These are phyloP conservation scores for Mesopsocus fuscifrons DNA, from an alignment of 2,888 invertebrate genomes.

Conservation along the genomic window DNA sequence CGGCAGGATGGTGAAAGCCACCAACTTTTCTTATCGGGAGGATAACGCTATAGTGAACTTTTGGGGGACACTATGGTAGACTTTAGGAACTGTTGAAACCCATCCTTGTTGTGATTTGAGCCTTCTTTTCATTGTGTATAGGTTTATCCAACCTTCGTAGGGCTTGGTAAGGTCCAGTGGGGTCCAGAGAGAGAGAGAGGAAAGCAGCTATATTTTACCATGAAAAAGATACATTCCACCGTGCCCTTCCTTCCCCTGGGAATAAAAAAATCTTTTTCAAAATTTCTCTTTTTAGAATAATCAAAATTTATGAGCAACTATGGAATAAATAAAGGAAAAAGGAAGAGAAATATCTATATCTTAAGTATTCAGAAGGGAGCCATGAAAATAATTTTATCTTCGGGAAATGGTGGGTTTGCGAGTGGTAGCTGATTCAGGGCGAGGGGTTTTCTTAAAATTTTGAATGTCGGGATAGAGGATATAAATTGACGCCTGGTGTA, in stretches of 20 bases:
- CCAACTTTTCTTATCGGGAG: too few species aligned
- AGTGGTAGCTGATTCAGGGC: background rate
- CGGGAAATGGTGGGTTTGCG: background rate
- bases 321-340: constrained; percentile 8
- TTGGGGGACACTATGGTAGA: too few species aligned
- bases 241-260: background rate
- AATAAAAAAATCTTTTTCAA: constrained; percentile 4
- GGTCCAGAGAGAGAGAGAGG: too few species aligned
- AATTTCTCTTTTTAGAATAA: constrained; percentile 10
- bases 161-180: too few species aligned
- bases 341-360: constrained; percentile 9
- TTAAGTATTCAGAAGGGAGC: constrained; percentile 10
- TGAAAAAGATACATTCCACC: background rate
- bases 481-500: background rate
- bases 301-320: constrained; percentile 10
- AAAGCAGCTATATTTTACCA: too few species aligned
- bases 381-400: background rate
- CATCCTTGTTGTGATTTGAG: too few species aligned
- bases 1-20: too few species aligned
- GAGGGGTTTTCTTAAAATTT: background rate
- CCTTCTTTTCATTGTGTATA: too few species aligned
- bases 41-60: too few species aligned
- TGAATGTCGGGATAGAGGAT: background rate
- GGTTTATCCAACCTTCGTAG: too few species aligned
- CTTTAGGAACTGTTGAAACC: too few species aligned